Percentiles rank a stretch among this genome's conserved stretches.
Evolutionary conservation across 2,888 invertebrate genomes (phyloP).

Genomic region (Anthophora plumipes): DNA sequence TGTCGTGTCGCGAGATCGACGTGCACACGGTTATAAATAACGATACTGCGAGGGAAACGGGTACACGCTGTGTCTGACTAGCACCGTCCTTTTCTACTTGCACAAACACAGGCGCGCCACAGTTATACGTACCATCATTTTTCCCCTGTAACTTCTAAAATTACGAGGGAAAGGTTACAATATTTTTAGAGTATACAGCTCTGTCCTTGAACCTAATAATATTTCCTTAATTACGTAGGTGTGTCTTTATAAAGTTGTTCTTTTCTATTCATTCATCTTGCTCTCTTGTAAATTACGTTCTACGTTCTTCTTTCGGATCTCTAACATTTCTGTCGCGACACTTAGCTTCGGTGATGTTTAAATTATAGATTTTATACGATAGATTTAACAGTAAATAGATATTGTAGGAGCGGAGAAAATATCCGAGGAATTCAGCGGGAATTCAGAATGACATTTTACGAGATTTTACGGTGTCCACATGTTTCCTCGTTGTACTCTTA

Average conservation of each 20-base stretch:
- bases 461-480: too few relatives aligned
- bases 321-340: too few relatives aligned
- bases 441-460: too few relatives aligned
- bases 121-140: background rate
- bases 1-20: background rate
- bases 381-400: too few relatives aligned
- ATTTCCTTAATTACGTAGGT: background rate
- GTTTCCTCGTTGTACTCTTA: too few relatives aligned
- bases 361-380: too few relatives aligned
- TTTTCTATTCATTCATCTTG: background rate
- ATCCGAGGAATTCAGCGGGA: too few relatives aligned
- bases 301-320: too few relatives aligned
- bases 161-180: constrained; percentile 1
- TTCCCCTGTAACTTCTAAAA: background rate
- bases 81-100: background rate
- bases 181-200: background rate
- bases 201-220: constrained; percentile 20
- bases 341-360: too few relatives aligned
- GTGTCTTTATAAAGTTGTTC: background rate
- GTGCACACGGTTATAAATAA: constrained; percentile 3
- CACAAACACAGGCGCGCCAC: too few relatives aligned
- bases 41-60: background rate
- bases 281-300: too few relatives aligned
- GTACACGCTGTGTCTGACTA: background rate
- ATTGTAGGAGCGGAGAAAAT: too few relatives aligned